These are phyloP conservation scores for Sitophilus oryzae DNA, from an alignment of 1,140 invertebrate genomes.

Conservation along the genomic window DNA sequence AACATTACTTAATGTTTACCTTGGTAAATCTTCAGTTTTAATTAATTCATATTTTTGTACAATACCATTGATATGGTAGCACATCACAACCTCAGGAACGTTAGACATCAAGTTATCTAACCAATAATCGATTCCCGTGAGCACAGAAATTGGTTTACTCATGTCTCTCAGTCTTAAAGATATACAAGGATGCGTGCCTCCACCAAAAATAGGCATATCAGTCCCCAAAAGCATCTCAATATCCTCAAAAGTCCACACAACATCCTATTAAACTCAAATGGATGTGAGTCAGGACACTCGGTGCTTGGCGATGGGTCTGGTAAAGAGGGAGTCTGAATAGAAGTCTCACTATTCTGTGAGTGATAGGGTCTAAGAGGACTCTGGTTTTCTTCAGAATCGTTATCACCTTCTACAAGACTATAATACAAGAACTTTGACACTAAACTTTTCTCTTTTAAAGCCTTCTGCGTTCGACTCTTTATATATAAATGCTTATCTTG, in stretches of 20 bases:
- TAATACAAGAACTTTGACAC: constrained; percentile 80
- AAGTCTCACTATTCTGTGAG: constrained; percentile 10
- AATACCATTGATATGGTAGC: constrained; percentile 83
- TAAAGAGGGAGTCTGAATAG: constrained; percentile 54
- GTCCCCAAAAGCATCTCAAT: constrained; percentile 89
- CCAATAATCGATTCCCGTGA: constrained; percentile 95
- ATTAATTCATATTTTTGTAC: constrained; percentile 92
- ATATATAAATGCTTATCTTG: constrained; percentile 57
- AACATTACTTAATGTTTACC: constrained; percentile 36
- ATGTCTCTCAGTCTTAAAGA: constrained; percentile 79
- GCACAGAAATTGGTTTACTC: constrained; percentile 83
- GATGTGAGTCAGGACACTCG: constrained; percentile 62
- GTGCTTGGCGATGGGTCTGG: constrained; percentile 70
- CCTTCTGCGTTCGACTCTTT: constrained; percentile 52
- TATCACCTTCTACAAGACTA: constrained; percentile 55
- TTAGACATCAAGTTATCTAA: constrained; percentile 95
- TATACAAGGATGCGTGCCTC: constrained; percentile 82
- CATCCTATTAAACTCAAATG: constrained; percentile 63
- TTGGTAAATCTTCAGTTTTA: constrained; percentile 89
- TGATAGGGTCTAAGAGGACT: constrained; percentile 7
- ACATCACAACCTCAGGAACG: constrained; percentile 94
- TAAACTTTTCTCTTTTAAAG: constrained; percentile 67
- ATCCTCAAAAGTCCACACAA: constrained; percentile 92
- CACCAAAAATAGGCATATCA: constrained; percentile 90
- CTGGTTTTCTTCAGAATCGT: not conserved